A percentile compares a stretch with the other conserved stretches of the same genome.
These are phyloP conservation scores for Zaprionus inermis DNA, from an alignment of 1,140 invertebrate genomes.

Conservation along the genomic window DNA sequence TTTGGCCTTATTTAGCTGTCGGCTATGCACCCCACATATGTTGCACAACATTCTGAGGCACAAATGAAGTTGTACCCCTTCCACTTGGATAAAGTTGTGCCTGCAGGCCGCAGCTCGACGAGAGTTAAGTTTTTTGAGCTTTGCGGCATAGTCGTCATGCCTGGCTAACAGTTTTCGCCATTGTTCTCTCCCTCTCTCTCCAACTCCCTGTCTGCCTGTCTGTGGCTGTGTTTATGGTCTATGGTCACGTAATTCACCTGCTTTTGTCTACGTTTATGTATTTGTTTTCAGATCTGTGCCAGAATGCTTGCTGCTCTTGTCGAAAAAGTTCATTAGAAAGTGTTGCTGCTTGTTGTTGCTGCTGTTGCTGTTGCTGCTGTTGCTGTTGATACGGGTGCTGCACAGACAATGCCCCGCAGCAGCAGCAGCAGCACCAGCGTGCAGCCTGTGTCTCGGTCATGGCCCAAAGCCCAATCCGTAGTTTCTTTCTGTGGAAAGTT, in stretches of 20 bases:
- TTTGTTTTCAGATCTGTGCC: slow-evolving; percentile 63
- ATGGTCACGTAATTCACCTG: slow-evolving; percentile 75
- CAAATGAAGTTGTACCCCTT: slow-evolving; percentile 26
- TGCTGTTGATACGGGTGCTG: slow-evolving; percentile 61
- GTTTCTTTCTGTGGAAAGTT: slow-evolving; percentile 41
- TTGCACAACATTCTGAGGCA: not conserved
- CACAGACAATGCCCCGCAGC: slow-evolving; percentile 43
- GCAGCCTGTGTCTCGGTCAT: slow-evolving; percentile 57
- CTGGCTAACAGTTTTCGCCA: slow-evolving; percentile 75
- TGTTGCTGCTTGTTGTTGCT: slow-evolving; percentile 49
- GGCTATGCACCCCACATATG: not conserved
- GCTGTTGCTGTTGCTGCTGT: slow-evolving; percentile 31
- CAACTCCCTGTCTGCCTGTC: slow-evolving; percentile 43
- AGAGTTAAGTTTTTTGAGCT: slow-evolving; percentile 37
- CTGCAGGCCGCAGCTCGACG: not conserved
- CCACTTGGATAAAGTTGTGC: slow-evolving; percentile 22
- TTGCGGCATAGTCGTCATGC: slow-evolving; percentile 65
- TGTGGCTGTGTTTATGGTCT: slow-evolving; percentile 65
- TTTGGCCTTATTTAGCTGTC: not conserved
- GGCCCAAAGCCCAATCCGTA: slow-evolving; percentile 30
- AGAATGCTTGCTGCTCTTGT: slow-evolving; percentile 60
- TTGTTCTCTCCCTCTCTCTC: slow-evolving; percentile 51
- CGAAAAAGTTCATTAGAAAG: slow-evolving; percentile 79
- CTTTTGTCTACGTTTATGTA: slow-evolving; percentile 61
- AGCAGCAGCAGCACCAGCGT: slow-evolving; percentile 16